These are phyloP conservation scores for Mythimna pallens DNA, from an alignment of 2,888 invertebrate species.

Conservation along the genomic window DNA sequence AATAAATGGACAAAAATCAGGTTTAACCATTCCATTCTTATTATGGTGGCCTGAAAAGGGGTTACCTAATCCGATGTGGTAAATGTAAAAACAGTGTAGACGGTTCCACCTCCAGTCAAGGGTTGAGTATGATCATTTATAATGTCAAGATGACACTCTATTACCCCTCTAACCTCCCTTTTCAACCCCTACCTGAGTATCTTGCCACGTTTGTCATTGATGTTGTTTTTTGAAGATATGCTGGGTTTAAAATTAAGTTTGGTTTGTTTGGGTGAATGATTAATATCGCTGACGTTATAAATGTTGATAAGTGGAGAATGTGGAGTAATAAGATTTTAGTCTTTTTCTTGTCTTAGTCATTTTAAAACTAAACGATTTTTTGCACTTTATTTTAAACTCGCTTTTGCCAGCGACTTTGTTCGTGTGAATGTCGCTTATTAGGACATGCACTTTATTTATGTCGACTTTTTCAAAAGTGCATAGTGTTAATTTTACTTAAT, in stretches of 20 bases:
- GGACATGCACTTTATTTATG: too few relatives aligned
- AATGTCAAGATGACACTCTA: constrained; percentile 89
- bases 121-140: constrained; percentile 85
- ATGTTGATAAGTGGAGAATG: not conserved
- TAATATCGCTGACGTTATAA: not conserved
- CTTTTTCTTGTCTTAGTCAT: too few relatives aligned
- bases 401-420: too few relatives aligned
- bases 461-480: too few relatives aligned
- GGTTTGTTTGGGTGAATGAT: not conserved
- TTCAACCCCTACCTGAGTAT: constrained; percentile 14
- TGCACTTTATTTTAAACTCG: not conserved
- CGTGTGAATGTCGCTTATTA: too few relatives aligned
- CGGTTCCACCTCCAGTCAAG: constrained; percentile 66
- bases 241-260: constrained; percentile 49
- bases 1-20: constrained; percentile 62
- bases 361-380: not conserved
- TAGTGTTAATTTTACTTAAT: too few relatives aligned
- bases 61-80: constrained; percentile 76
- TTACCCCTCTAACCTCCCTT: constrained; percentile 77
- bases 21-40: constrained; percentile 62
- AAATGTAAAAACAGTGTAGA: constrained; percentile 85
- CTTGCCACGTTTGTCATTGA: constrained; percentile 34
- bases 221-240: constrained; percentile 44
- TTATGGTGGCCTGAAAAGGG: constrained; percentile 69
- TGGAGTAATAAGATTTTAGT: too few relatives aligned